A percentile compares a stretch with the other conserved stretches of the same genome.
These are phyloP conservation scores for Leucoraja erinaceus DNA, from an alignment of 2,113 vertebrate genomes.

Conservation along the genomic window DNA sequence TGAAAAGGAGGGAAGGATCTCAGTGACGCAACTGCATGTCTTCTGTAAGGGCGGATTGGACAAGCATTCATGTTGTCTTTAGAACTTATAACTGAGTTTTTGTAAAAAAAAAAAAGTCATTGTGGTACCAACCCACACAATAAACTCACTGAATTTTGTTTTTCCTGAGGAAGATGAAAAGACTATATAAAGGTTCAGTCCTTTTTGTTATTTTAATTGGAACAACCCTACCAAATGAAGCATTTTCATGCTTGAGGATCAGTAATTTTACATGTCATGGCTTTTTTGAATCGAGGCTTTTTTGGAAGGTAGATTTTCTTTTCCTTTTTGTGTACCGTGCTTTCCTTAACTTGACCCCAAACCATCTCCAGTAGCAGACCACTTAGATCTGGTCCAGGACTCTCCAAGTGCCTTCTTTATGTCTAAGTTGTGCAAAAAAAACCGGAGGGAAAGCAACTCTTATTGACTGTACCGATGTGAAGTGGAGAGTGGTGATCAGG, in stretches of 20 bases:
- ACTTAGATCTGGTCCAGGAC: conserved; percentile 27
- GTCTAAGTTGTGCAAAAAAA: conserved; percentile 30
- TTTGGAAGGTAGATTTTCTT: background rate
- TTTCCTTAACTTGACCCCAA: conserved; percentile 25
- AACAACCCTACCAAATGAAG: conserved; percentile 26
- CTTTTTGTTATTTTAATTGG: conserved; percentile 35
- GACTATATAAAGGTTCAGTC: background rate
- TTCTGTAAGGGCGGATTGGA: conserved; percentile 11
- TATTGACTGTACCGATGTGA: background rate
- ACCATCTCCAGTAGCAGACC: conserved; percentile 29
- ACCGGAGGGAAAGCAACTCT: background rate
- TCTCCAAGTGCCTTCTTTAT: conserved; percentile 38
- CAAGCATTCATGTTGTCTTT: background rate
- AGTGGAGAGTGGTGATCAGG: background rate
- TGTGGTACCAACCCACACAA: background rate
- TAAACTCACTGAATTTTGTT: conserved; percentile 8
- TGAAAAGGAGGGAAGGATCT: background rate
- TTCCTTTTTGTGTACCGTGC: background rate
- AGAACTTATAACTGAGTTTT: conserved; percentile 13
- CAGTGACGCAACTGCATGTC: background rate
- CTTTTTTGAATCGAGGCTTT: conserved; percentile 20
- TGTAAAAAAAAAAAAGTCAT: background rate
- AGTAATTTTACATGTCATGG: conserved; percentile 31
- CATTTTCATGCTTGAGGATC: conserved; percentile 21
- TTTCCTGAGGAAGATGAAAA: conserved; percentile 33